These are phyloP conservation scores for Pavo muticus DNA, from an alignment of 2,113 vertebrate genomes.

Conservation along the genomic window DNA sequence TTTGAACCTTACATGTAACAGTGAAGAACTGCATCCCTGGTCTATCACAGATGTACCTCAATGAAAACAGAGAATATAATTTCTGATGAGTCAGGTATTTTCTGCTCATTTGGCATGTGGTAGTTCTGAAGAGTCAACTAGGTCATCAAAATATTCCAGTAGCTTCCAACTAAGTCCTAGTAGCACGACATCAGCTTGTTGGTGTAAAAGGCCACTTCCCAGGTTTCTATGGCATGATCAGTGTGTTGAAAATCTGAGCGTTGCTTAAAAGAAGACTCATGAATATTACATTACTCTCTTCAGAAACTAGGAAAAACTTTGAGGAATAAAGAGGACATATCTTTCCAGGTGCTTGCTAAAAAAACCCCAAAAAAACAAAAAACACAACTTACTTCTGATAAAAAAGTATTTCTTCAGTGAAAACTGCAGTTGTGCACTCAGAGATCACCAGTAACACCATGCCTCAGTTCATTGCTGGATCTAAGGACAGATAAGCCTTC, in stretches of 20 bases:
- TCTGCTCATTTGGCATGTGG: not conserved
- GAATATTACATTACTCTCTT: not conserved
- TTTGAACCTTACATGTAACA: not conserved
- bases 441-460: not conserved
- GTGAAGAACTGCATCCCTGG: not conserved
- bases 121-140: not conserved
- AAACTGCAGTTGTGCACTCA: not conserved
- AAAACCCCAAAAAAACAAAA: not conserved
- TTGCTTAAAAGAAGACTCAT: not conserved
- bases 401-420: not conserved
- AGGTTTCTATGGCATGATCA: not conserved
- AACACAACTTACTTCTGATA: not conserved
- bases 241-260: not conserved
- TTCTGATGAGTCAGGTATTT: not conserved
- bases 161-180: not conserved
- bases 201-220: not conserved
- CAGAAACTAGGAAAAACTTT: not conserved
- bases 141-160: not conserved
- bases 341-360: not conserved
- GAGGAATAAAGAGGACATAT: not conserved
- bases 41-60: not conserved
- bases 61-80: slow-evolving; percentile 30
- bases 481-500: not conserved
- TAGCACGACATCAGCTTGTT: not conserved
- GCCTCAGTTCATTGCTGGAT: not conserved